Conservation (phyloP, 2,113 vertebrate species). For the Bos taurus region DNA sequence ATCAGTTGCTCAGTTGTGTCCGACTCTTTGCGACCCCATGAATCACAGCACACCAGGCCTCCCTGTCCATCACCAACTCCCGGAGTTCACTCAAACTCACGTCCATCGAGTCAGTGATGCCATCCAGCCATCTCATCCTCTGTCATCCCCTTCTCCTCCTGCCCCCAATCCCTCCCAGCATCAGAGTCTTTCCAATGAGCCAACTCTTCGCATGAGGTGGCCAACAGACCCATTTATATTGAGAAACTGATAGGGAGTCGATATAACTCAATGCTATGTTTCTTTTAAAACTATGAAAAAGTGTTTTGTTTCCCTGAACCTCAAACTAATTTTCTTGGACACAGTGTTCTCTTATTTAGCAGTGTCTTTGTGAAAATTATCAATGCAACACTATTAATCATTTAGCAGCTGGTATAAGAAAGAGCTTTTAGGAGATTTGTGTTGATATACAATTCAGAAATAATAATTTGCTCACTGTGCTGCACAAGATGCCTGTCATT, state of each 20-base stretch:
- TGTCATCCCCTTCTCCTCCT: no score
- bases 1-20: no score
- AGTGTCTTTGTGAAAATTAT: slow-evolving; percentile 66
- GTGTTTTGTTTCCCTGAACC: slow-evolving; percentile 49
- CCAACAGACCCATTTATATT: neutral
- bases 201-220: no score
- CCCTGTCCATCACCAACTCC: no score
- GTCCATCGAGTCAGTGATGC: no score
- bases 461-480: slow-evolving; percentile 49
- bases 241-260: neutral
- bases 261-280: slow-evolving; percentile 56
- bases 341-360: slow-evolving; percentile 63
- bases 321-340: slow-evolving; percentile 59
- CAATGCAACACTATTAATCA: slow-evolving; percentile 61
- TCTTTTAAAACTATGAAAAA: slow-evolving; percentile 66
- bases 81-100: no score
- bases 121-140: no score
- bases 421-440: slow-evolving; percentile 46
- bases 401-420: slow-evolving; percentile 63
- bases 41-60: no score
- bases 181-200: no score
- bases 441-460: slow-evolving; percentile 39
- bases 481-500: neutral
- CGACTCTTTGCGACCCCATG: no score
- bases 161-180: no score